Conservation (phyloP, 2,797 vertebrate genomes). For the Thaleichthys pacificus region DNA sequence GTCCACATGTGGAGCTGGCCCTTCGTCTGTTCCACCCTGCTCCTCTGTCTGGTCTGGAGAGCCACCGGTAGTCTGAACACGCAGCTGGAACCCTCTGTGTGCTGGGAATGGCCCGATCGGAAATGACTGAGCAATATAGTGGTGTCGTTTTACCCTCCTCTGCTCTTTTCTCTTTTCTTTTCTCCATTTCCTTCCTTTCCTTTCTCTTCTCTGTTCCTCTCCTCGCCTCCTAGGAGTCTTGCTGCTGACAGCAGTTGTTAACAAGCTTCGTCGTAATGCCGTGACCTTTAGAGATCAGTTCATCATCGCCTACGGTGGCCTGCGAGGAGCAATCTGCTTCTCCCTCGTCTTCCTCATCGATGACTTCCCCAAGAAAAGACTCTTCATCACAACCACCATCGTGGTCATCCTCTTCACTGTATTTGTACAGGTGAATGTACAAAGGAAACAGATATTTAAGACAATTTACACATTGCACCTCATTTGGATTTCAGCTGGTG, state of each 20-base stretch:
- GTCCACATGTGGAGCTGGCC: constrained; percentile 85
- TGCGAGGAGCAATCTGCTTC: constrained; percentile 91
- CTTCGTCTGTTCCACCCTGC: constrained; percentile 85
- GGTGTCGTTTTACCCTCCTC: not conserved
- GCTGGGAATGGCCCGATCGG: not conserved
- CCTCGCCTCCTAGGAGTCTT: constrained; percentile 76
- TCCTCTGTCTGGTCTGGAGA: constrained; percentile 88
- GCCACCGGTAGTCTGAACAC: constrained; percentile 77
- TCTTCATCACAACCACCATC: constrained; percentile 90
- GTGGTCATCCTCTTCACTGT: constrained; percentile 91
- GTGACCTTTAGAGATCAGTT: constrained; percentile 91
- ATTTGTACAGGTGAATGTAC: constrained; percentile 68
- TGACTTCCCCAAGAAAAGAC: constrained; percentile 79
- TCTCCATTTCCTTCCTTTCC: not conserved
- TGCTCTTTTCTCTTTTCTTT: not conserved
- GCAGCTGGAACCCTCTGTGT: not conserved
- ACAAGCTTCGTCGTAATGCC: constrained; percentile 88
- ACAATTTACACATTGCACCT: not conserved
- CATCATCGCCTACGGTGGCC: constrained; percentile 90
- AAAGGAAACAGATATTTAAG: too few relatives aligned
- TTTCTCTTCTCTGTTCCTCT: not conserved
- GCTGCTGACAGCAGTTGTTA: constrained; percentile 87
- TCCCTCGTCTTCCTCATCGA: constrained; percentile 85
- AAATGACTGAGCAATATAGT: not conserved
- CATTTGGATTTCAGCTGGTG: not conserved